Evolutionary conservation across 92 coral and sea anemone species (phyloP), one percentile per base, ranked within the genome.

Genomic region (Porites evermanni): DNA sequence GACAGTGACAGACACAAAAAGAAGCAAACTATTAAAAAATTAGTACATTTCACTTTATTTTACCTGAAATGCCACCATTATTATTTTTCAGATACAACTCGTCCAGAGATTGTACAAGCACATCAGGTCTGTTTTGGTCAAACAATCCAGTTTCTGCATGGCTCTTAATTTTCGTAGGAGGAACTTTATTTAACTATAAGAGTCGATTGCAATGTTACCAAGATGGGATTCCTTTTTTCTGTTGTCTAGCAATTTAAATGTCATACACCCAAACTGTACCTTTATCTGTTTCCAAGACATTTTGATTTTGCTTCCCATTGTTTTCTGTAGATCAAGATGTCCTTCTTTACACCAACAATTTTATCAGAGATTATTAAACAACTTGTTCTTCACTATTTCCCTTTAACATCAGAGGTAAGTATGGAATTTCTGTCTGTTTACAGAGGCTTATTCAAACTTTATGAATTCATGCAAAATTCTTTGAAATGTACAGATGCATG

Each of bases 331-430:
- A 83, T 92, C n/a, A 95, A 96, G 79, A 96, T 87, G 92, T 83
- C 96, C 4, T 96, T 96, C 79, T 96, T 96, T 77, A 96, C 98
- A 3, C 98, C 83, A 8, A 52, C 95, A 2, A 91, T 94, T 14
- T 84, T 96, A 82, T 84, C 93, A 24, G 98, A 96, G 91, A 94
- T 95, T 52, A 77, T 94, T 24, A 89, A 88, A 19, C 90, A 91
- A 29, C 92, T 96, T 24, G 95, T 96, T 12, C 91, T 93, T 86
- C 89, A 88, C 59, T 96, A 90, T 78, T 95, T 96, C 53, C 87
- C 92, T n/a, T 81, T 96, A 70, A 94, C 95, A 47, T 86, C 84
- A 56, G 94, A 95, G 88, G 98, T 92, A 73, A 79, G 64, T 74
- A 17, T 32, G 56, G 44, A 38, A 38, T 38, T 2, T 44, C 7